phyloP scores from a whole-genome alignment of 2,888 invertebrate genomes.

The Blastobasis adustella region DNA sequence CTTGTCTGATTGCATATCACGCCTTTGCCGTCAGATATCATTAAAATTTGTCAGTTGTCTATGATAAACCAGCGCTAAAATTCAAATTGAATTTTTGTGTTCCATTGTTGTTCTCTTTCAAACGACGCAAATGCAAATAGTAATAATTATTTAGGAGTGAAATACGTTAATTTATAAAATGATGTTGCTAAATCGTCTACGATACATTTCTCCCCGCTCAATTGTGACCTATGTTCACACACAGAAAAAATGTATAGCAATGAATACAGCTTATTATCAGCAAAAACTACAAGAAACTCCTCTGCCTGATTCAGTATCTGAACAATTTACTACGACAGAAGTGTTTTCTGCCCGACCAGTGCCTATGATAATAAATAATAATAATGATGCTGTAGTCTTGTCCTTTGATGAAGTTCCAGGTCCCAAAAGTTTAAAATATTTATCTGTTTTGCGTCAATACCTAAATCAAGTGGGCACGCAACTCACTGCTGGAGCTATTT shows the following conservation, averaged over 20 bases:
- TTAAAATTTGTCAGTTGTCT: too few relatives aligned
- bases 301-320: too few relatives aligned
- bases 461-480: slow-evolving; percentile 78
- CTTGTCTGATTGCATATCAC: too few relatives aligned
- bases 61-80: slow-evolving; percentile 21
- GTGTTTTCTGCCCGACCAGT: slow-evolving; percentile 25
- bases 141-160: slow-evolving; percentile 3
- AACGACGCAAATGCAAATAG: slow-evolving; percentile 2
- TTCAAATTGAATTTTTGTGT: slow-evolving; percentile 26
- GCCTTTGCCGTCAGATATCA: too few relatives aligned
- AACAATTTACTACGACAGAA: slow-evolving; percentile 15
- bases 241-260: too few relatives aligned
- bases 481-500: slow-evolving; percentile 68
- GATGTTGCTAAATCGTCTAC: slow-evolving; percentile 41
- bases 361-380: slow-evolving; percentile 45
- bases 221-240: too few relatives aligned
- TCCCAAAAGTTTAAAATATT: slow-evolving; percentile 71
- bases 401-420: slow-evolving; percentile 80
- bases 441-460: slow-evolving; percentile 75
- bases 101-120: slow-evolving; percentile 26
- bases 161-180: slow-evolving; percentile 8
- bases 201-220: slow-evolving; percentile 14
- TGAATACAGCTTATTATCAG: too few relatives aligned
- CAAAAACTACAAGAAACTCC: too few relatives aligned
- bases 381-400: slow-evolving; percentile 47